Conservation (phyloP, 2,113 vertebrate species). For the Rhinopithecus roxellana region DNA sequence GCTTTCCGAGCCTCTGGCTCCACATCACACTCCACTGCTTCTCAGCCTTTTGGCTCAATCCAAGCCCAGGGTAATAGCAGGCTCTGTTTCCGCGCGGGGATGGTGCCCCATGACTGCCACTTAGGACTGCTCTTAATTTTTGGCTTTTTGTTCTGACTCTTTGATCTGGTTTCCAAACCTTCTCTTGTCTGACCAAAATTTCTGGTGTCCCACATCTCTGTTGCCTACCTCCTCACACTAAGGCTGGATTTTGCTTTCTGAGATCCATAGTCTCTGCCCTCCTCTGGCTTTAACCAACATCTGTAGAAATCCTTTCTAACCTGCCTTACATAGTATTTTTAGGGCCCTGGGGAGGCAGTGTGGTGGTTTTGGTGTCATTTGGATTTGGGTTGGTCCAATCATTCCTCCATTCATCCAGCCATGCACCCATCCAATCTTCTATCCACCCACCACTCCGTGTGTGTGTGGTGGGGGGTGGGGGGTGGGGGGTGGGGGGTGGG, state of each 20-base stretch:
- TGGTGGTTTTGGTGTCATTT: neutral
- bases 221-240: neutral
- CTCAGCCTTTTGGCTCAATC: constrained; percentile 4
- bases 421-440: neutral
- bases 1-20: constrained; percentile 8
- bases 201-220: neutral
- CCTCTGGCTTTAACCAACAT: neutral
- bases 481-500: too few species aligned
- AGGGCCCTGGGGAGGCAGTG: neutral
- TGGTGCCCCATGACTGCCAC: neutral
- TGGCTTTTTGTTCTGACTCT: neutral
- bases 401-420: neutral
- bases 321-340: neutral
- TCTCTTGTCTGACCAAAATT: neutral
- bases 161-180: neutral
- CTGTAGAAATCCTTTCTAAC: neutral
- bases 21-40: neutral
- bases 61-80: neutral
- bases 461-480: too few species aligned
- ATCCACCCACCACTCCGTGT: neutral
- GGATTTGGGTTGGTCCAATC: neutral
- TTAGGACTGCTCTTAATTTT: neutral
- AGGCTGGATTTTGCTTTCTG: neutral
- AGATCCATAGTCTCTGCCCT: neutral
- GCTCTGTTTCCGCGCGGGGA: neutral